Percentiles rank a stretch among this genome's conserved stretches.
These are phyloP conservation scores for Nautilus pompilius DNA, from an alignment of 1,140 invertebrate genomes.

Conservation along the genomic window DNA sequence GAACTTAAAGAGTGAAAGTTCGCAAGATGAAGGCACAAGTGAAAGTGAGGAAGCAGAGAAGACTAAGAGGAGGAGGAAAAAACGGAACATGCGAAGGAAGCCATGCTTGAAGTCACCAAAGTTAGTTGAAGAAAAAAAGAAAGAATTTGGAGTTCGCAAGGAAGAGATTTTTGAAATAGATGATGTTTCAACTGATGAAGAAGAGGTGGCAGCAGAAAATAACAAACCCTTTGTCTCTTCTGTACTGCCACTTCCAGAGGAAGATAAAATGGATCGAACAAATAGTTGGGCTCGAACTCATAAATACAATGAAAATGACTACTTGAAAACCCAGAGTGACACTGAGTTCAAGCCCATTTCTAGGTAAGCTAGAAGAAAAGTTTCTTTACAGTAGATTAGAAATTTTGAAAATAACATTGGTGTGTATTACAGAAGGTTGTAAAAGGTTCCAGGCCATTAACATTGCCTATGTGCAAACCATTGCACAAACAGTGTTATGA, in stretches of 20 bases:
- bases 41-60: conserved; percentile 23
- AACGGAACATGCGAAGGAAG: conserved; percentile 5
- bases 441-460: too few relatives aligned
- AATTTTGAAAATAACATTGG: too few relatives aligned
- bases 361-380: too few relatives aligned
- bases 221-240: too few relatives aligned
- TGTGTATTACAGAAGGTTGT: too few relatives aligned
- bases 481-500: too few relatives aligned
- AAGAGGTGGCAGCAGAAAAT: conserved; percentile 13
- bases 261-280: conserved; percentile 31
- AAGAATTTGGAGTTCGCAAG: too few relatives aligned
- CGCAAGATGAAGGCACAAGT: conserved; percentile 17
- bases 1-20: too few relatives aligned
- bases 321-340: conserved; percentile 88
- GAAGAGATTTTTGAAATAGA: conserved; percentile 60
- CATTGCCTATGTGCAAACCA: too few relatives aligned
- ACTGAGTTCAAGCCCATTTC: too few relatives aligned
- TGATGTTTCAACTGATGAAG: conserved; percentile 54
- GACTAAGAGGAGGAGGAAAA: conserved; percentile 30
- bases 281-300: conserved; percentile 42
- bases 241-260: conserved; percentile 23
- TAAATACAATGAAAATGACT: too few relatives aligned
- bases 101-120: background rate
- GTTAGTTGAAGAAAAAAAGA: background rate
- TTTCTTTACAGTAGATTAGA: too few relatives aligned